Conservation (phyloP, 92 coral and sea anemone species). For the Phenganax subtilis region DNA sequence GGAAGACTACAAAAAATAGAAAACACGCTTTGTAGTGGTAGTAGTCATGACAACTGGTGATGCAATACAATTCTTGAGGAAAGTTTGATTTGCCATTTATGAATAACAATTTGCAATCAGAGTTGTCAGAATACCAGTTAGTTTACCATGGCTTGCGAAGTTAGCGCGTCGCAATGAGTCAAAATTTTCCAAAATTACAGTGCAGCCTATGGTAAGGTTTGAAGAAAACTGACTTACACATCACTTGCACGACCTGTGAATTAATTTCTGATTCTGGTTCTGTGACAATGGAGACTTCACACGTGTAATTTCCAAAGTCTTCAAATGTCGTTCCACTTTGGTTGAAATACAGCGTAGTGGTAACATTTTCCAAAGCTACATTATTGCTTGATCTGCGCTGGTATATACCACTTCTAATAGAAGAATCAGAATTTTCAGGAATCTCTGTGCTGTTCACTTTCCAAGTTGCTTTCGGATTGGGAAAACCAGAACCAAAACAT, state of each 20-base stretch:
- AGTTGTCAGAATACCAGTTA: not conserved
- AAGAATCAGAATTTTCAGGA: not conserved
- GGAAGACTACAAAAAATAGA: not conserved
- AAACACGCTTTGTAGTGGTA: not conserved
- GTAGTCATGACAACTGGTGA: not conserved
- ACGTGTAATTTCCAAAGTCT: conserved; percentile 67
- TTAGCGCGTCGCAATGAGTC: not conserved
- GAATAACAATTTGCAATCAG: not conserved
- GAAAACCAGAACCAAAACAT: conserved; percentile 66
- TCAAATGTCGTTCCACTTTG: conserved; percentile 50
- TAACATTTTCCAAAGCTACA: conserved; percentile 41
- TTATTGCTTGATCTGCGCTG: conserved; percentile 39
- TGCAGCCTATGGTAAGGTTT: not conserved
- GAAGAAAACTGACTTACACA: conserved; percentile 52
- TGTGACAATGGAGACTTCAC: conserved; percentile 34
- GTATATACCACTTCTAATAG: conserved; percentile 25
- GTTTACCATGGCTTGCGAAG: too few relatives aligned
- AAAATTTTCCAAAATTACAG: not conserved
- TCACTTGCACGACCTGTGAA: conserved; percentile 38
- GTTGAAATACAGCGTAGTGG: conserved; percentile 45
- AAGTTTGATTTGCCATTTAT: not conserved
- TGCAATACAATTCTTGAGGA: too few relatives aligned
- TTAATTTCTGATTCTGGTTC: not conserved
- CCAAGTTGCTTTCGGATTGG: conserved; percentile 55
- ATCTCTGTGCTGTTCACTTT: conserved; percentile 21